Percentiles rank a stretch among this genome's conserved stretches.
Conservation (phyloP, 2,113 vertebrate species). For the Mixornis gularis region DNA sequence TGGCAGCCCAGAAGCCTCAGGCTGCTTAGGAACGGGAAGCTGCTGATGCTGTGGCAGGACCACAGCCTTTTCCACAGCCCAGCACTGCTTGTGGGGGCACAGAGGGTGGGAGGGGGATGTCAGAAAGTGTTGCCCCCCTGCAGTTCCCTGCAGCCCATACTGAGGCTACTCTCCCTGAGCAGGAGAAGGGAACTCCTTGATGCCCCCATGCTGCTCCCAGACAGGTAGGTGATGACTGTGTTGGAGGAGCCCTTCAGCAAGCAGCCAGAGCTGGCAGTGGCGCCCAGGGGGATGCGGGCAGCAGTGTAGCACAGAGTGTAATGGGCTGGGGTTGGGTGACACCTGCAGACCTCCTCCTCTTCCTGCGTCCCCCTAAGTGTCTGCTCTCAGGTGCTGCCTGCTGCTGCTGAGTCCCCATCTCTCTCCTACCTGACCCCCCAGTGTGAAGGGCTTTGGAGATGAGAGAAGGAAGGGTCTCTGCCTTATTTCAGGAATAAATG, state of each 20-base stretch:
- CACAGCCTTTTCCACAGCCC: not conserved
- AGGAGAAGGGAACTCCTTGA: not conserved
- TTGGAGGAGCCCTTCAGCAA: not conserved
- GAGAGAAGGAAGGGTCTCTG: not conserved
- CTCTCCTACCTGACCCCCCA: not conserved
- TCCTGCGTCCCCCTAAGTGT: not conserved
- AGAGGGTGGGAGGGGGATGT: not conserved
- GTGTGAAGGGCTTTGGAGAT: not conserved
- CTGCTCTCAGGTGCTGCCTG: not conserved
- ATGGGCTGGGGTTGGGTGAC: not conserved
- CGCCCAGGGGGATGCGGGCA: not conserved
- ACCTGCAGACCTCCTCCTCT: not conserved
- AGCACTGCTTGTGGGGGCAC: not conserved
- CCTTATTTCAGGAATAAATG: not conserved
- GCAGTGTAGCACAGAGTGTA: not conserved
- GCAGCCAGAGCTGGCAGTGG: not conserved
- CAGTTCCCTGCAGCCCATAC: fast-evolving
- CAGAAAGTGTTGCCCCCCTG: not conserved
- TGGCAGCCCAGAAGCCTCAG: not conserved
- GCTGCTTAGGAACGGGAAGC: not conserved
- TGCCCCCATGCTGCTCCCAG: fast-evolving
- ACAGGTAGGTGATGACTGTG: not conserved
- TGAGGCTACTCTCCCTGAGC: fast-evolving
- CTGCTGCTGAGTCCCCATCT: not conserved
- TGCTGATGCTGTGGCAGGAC: fast-evolving